Evolutionary conservation across 2,888 invertebrate genomes (phyloP).

Genomic region (Stegana nigrithorax): DNA sequence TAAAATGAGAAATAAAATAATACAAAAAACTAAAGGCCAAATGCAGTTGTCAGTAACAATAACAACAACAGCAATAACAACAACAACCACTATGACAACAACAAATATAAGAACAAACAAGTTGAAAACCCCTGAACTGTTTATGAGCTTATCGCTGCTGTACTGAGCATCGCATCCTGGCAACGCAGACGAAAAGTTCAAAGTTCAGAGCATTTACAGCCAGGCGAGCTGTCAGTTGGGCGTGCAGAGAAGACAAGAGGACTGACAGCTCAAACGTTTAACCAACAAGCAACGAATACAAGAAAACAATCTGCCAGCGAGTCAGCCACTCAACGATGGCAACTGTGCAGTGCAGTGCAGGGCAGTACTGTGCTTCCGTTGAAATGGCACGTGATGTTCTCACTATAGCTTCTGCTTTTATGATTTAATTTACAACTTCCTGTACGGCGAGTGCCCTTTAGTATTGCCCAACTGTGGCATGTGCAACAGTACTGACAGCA

Average conservation of each 20-base stretch:
- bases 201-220: slow-evolving; percentile 45
- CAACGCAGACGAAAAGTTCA: slow-evolving; percentile 38
- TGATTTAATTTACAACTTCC: slow-evolving; percentile 24
- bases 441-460: neutral
- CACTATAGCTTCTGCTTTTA: slow-evolving; percentile 22
- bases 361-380: neutral
- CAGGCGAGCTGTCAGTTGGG: too few species aligned
- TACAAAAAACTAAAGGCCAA: slow-evolving; percentile 28
- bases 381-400: slow-evolving; percentile 35
- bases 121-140: slow-evolving; percentile 25
- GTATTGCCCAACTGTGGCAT: neutral
- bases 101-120: neutral
- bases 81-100: neutral
- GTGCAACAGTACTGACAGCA: too few species aligned
- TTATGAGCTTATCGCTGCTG: slow-evolving; percentile 39
- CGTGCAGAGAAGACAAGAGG: too few species aligned
- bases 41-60: slow-evolving; percentile 23
- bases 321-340: too few species aligned
- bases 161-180: slow-evolving; percentile 17
- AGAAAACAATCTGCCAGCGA: too few species aligned
- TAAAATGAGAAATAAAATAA: slow-evolving; percentile 33
- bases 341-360: neutral
- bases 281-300: too few species aligned
- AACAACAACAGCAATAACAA: neutral
- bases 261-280: too few species aligned